Conservation (phyloP, 2,113 vertebrate genomes). For the Regulus satrapa region DNA sequence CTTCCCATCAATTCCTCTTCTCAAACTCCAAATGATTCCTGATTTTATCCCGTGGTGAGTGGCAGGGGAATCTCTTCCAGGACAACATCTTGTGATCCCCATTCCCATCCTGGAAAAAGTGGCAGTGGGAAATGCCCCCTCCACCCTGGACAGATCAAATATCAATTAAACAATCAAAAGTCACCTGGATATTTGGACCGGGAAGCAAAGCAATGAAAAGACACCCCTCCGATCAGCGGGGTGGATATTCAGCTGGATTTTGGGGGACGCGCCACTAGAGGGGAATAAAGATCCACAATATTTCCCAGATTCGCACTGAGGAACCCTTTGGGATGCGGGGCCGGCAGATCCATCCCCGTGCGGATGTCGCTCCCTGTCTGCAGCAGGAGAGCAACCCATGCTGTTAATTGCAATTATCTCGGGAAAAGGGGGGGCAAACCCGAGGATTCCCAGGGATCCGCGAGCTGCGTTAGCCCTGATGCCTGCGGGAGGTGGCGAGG, state of each 20-base stretch:
- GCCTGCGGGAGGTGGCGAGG: too few species aligned
- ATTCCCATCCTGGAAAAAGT: not conserved
- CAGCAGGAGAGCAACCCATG: not conserved
- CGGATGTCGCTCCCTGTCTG: not conserved
- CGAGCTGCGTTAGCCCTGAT: not conserved
- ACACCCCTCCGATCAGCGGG: too few species aligned
- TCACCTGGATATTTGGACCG: not conserved
- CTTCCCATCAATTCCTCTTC: not conserved
- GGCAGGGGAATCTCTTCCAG: not conserved
- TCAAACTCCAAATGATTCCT: not conserved
- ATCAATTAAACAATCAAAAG: not conserved
- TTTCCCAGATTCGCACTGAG: not conserved
- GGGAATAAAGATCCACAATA: constrained; percentile 17
- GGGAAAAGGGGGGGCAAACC: not conserved
- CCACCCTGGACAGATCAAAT: not conserved
- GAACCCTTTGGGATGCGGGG: not conserved
- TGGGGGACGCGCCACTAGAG: constrained; percentile 18
- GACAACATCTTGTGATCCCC: accelerated
- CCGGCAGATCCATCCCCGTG: not conserved
- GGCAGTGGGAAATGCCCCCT: not conserved
- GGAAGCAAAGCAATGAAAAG: not conserved
- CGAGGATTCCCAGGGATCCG: not conserved
- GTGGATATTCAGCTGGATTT: not conserved
- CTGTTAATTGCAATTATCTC: not conserved
- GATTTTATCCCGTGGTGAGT: not conserved